Conservation (phyloP, 1,140 invertebrate genomes). For the Luehdorfia chinensis region DNA sequence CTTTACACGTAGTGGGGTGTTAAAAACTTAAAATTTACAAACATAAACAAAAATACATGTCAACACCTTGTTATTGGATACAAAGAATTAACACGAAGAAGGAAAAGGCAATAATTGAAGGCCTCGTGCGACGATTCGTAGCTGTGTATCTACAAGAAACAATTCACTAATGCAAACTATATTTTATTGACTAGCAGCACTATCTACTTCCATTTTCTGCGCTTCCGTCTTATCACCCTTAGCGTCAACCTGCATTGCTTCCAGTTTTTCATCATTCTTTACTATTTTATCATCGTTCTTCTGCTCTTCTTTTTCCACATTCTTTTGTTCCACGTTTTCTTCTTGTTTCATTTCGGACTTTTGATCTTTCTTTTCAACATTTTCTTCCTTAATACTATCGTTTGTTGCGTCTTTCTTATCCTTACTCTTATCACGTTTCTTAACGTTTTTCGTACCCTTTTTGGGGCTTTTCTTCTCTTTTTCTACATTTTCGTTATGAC, state of each 20-base stretch:
- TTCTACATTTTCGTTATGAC: constrained; percentile 33
- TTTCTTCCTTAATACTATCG: constrained; percentile 40
- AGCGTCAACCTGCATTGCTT: constrained; percentile 60
- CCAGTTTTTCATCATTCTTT: constrained; percentile 36
- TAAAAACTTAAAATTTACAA: constrained; percentile 68
- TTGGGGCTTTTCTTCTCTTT: constrained; percentile 43
- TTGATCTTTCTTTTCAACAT: constrained; percentile 31
- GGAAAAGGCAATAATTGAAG: constrained; percentile 36
- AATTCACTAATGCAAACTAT: constrained; percentile 68
- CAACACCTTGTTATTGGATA: constrained; percentile 65
- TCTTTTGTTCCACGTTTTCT: constrained; percentile 24
- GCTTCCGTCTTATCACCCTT: constrained; percentile 51
- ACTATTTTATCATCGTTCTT: constrained; percentile 32
- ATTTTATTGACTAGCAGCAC: constrained; percentile 74
- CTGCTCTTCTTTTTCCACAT: constrained; percentile 29
- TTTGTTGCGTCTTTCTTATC: constrained; percentile 54
- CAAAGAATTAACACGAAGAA: constrained; percentile 52
- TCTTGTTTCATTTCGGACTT: constrained; percentile 33
- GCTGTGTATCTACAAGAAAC: constrained; percentile 52
- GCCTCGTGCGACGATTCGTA: constrained; percentile 36
- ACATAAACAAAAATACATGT: constrained; percentile 64
- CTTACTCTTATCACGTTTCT: constrained; percentile 72
- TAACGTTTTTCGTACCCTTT: constrained; percentile 48
- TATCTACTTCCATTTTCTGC: constrained; percentile 63
- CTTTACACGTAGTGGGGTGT: constrained; percentile 52